Evolutionary conservation across 2,113 vertebrate species (phyloP).

Genomic region (Galeopterus variegatus): DNA sequence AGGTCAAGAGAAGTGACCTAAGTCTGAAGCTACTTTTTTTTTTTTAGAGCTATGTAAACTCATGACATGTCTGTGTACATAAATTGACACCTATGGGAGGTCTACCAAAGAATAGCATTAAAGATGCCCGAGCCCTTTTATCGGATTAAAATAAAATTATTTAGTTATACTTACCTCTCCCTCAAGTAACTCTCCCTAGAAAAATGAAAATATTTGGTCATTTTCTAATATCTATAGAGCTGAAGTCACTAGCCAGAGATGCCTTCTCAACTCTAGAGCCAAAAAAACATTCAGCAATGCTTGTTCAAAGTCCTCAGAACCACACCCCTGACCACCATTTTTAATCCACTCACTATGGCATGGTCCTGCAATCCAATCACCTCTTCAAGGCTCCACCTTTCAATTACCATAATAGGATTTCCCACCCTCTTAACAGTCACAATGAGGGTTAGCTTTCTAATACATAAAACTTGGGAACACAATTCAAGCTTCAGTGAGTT

Average conservation of each 20-base stretch:
- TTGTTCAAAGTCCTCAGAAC: too few relatives aligned
- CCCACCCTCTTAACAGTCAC: too few relatives aligned
- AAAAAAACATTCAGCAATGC: not conserved
- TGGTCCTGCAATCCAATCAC: too few relatives aligned
- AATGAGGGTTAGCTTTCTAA: too few relatives aligned
- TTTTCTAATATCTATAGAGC: not conserved
- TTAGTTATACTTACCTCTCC: rapidly evolving
- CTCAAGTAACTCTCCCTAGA: not conserved
- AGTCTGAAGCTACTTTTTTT: not conserved
- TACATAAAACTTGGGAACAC: too few relatives aligned
- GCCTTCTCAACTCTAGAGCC: not conserved
- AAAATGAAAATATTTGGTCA: not conserved
- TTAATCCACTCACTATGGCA: too few relatives aligned
- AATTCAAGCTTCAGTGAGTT: too few relatives aligned
- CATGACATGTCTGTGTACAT: too few relatives aligned
- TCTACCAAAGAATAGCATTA: not conserved
- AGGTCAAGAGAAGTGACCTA: not conserved
- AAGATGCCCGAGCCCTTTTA: not conserved
- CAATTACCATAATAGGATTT: too few relatives aligned
- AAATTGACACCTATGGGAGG: rapidly evolving
- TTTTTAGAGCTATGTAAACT: not conserved
- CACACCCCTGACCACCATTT: too few relatives aligned
- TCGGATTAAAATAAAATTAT: not conserved
- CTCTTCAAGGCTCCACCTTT: too few relatives aligned
- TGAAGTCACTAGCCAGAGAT: rapidly evolving